These are phyloP conservation scores for Stegostoma tigrinum DNA, from an alignment of 2,113 vertebrate genomes.

Conservation along the genomic window DNA sequence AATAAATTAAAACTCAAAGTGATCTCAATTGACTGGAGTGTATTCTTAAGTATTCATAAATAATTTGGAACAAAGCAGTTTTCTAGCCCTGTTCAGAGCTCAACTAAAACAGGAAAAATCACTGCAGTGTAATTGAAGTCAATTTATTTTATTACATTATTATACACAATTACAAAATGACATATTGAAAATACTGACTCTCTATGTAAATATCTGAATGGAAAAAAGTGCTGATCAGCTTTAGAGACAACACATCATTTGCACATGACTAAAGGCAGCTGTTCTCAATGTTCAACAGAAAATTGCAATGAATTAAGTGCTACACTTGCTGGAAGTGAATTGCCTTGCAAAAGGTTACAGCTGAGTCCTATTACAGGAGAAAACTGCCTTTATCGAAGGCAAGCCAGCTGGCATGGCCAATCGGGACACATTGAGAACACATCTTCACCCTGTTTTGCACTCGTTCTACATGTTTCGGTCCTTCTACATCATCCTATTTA, in stretches of 20 bases:
- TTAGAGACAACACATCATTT: slow-evolving; percentile 32
- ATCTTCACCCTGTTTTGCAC: neutral
- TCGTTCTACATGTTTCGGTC: neutral
- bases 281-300: slow-evolving; percentile 37
- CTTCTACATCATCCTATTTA: neutral
- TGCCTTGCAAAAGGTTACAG: neutral
- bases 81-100: neutral
- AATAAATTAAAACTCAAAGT: slow-evolving; percentile 25
- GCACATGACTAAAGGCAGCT: slow-evolving; percentile 21
- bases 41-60: neutral
- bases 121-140: neutral
- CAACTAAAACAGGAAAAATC: neutral
- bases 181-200: slow-evolving; percentile 19
- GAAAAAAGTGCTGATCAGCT: slow-evolving; percentile 20
- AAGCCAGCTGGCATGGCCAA: slow-evolving; percentile 34
- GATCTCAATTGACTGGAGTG: neutral
- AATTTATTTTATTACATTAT: slow-evolving; percentile 23
- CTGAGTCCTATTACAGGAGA: slow-evolving; percentile 41
- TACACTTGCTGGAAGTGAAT: slow-evolving; percentile 11
- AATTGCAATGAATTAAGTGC: neutral
- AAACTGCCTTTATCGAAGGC: slow-evolving; percentile 22
- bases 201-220: slow-evolving; percentile 10
- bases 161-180: neutral
- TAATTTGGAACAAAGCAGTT: neutral
- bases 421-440: neutral